A percentile compares a stretch with the other conserved stretches of the same genome.
Conservation (phyloP, 2,113 vertebrate species). For the Zosterops lateralis region DNA sequence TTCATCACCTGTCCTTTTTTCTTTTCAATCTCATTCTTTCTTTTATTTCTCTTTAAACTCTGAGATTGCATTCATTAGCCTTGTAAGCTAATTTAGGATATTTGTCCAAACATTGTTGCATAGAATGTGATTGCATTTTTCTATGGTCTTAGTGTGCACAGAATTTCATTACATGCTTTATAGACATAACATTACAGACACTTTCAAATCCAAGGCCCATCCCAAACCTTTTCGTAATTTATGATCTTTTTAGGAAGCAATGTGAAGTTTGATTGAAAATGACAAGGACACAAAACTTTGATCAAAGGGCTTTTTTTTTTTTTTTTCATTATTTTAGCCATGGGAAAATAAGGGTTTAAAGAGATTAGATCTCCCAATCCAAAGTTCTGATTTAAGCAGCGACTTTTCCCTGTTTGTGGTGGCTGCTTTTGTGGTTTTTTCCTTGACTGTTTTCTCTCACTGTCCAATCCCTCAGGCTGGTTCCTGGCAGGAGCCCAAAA, state of each 20-base stretch:
- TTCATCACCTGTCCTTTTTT: not conserved
- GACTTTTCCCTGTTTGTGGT: not conserved
- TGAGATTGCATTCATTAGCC: not conserved
- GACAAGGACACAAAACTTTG: not conserved
- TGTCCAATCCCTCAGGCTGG: not conserved
- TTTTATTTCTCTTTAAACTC: not conserved
- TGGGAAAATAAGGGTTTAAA: not conserved
- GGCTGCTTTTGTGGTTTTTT: not conserved
- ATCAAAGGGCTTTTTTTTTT: not conserved
- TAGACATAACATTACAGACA: not conserved
- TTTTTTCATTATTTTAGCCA: not conserved
- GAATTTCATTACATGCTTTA: not conserved
- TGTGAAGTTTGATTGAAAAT: not conserved
- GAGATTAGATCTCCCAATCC: not conserved
- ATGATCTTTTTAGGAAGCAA: not conserved
- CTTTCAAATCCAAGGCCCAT: not conserved
- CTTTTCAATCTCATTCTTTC: not conserved
- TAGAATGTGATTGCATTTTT: not conserved
- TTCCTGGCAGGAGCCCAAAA: not conserved
- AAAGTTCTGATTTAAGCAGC: not conserved
- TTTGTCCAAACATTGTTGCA: not conserved
- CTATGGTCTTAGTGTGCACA: fast-evolving
- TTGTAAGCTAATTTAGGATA: not conserved
- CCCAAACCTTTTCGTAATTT: not conserved
- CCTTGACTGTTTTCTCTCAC: not conserved